Conservation (phyloP, 2,888 invertebrate species). For the Apotomis betuletana region DNA sequence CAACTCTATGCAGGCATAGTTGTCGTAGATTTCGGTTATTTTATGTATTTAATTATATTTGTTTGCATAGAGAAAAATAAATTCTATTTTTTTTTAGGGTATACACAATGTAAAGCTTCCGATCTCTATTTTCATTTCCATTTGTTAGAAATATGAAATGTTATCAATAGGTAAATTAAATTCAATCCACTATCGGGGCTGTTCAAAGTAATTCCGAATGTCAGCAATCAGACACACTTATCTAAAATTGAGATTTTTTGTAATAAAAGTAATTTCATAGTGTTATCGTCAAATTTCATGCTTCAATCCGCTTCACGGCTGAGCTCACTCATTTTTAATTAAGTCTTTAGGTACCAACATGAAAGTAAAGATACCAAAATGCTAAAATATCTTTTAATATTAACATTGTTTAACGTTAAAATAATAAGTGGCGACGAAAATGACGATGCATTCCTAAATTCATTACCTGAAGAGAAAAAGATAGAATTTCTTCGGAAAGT, state of each 20-base stretch:
- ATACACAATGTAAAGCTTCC: no score
- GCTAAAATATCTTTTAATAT: conserved; percentile 49
- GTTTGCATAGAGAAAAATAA: no score
- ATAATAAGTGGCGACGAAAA: conserved; percentile 48
- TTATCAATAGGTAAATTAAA: no score
- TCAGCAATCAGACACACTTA: conserved; percentile 12
- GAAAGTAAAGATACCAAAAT: conserved; percentile 53
- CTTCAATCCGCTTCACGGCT: conserved; percentile 21
- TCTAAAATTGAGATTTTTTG: conserved; percentile 12
- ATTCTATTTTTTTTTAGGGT: no score
- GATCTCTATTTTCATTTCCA: no score
- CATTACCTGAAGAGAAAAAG: conserved; percentile 67
- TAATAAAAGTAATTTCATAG: conserved; percentile 21
- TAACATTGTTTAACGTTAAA: conserved; percentile 45
- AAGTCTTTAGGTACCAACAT: conserved; percentile 18
- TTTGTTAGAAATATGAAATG: no score
- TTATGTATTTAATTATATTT: no score
- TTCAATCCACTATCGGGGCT: no score
- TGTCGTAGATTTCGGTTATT: no score
- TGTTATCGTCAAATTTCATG: conserved; percentile 38
- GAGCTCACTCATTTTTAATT: neutral
- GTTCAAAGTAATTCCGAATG: neutral
- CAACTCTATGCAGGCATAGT: no score
- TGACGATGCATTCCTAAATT: conserved; percentile 66
- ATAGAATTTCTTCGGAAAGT: conserved; percentile 64